Base-by-base conservation (phyloP, 2,888 invertebrate genomes). In the Nycteola revayana region DNA sequence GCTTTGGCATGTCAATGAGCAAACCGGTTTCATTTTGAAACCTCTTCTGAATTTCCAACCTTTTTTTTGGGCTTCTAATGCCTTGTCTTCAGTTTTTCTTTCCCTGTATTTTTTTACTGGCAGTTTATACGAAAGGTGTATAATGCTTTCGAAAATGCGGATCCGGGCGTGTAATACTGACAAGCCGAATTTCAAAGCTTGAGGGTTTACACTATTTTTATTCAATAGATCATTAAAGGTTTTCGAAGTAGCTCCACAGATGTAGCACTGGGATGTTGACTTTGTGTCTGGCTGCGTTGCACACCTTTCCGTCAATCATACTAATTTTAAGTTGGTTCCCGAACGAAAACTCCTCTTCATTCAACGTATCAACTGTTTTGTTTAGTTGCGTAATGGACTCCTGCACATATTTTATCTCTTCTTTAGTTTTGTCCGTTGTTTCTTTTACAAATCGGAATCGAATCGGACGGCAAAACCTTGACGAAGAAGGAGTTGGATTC, bases 161-260 rank as follows among this genome's bases (percentile, higher is more conserved):
- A 49, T 52, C 28, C 50, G 54, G 28, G 41, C 60, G 44, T 68
- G 68, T 21, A 69, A 43, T 32, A 66, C 28, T 6, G 61, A 67
- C 6, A 71, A 28, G 4, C 64, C 66, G 31, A 65, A 63, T 35
- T 58, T 35, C 3, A 64, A 9, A 11, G 51, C 33, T 9, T 39
- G 24, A n/a, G 24, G 27, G 22, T 24, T 32, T 23, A 37, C 25
- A 21, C 29, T 14, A 10, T 32, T 34, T 17, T 25, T 33, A 5
- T 21, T 21, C 21, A 7, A 21, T 21, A 31, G 17, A 30, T 62
- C 39, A 32, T 70, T 71, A 30, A 71, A 70, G 9, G 63, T 50
- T 49, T 64, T 69, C 3, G 66, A 65, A 14, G 68, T 75, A 21
- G 43, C 38, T 10, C 57, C 58, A 42, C 69, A 73, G 14, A 72